Percentiles rank a stretch among this genome's conserved stretches.
These are phyloP conservation scores for Hyppa rectilinea DNA, from an alignment of 2,888 invertebrate genomes.

Conservation along the genomic window DNA sequence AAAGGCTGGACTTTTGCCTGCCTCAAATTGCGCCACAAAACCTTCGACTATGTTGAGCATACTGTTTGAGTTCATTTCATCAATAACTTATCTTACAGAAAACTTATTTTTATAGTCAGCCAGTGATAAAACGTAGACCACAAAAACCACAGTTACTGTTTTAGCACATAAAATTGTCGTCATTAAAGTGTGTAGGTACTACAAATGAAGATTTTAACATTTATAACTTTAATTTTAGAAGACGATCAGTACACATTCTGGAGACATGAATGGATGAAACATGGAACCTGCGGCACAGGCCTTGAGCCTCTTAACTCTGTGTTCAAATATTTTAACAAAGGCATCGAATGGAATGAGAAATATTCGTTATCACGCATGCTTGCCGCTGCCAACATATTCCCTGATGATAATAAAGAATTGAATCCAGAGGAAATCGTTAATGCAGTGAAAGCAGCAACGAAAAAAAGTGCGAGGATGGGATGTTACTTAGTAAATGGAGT, in stretches of 20 bases:
- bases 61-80: too few relatives aligned
- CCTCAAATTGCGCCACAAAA: too few relatives aligned
- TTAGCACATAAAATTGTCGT: too few relatives aligned
- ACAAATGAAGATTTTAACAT: too few relatives aligned
- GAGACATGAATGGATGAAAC: constrained; percentile 9
- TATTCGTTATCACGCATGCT: constrained; percentile 7
- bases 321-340: constrained; percentile 20
- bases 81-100: too few relatives aligned
- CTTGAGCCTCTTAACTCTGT: background rate
- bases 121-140: too few relatives aligned
- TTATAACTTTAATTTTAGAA: constrained; percentile 34
- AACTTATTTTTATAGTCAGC: too few relatives aligned
- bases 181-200: too few relatives aligned
- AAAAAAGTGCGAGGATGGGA: constrained; percentile 12
- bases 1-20: too few relatives aligned
- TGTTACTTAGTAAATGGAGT: constrained; percentile 8
- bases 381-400: background rate
- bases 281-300: constrained; percentile 6
- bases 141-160: too few relatives aligned
- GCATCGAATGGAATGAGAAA: constrained; percentile 14
- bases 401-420: background rate
- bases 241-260: background rate
- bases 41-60: too few relatives aligned
- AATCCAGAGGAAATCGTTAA: background rate
- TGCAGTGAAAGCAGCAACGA: constrained; percentile 10